Conservation (phyloP, 2,797 vertebrate species). For the Acanthis flammea region DNA sequence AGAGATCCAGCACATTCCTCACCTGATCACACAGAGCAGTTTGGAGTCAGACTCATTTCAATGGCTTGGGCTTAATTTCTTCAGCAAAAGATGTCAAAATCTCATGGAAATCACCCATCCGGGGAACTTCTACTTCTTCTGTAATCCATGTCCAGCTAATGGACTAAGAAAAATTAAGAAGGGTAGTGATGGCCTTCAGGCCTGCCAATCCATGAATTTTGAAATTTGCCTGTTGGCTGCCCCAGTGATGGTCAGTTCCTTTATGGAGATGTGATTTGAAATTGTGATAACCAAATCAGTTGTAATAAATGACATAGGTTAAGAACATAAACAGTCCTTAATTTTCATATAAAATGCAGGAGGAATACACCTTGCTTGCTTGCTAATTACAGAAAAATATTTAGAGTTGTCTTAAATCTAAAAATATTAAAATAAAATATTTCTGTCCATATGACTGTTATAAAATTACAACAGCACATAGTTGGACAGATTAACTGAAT, state of each 20-base stretch:
- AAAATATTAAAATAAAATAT: not conserved
- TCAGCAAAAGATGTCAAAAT: not conserved
- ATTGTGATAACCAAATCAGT: fast-evolving
- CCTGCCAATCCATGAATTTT: not conserved
- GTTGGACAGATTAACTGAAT: not conserved
- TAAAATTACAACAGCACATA: not conserved
- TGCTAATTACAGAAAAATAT: not conserved
- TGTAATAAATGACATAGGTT: not conserved
- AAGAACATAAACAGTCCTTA: not conserved
- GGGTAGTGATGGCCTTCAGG: no score
- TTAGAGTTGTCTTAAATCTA: not conserved
- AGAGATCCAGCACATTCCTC: not conserved
- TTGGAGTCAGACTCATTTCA: not conserved
- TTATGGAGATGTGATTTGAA: not conserved
- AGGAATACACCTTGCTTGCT: not conserved
- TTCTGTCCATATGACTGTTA: not conserved
- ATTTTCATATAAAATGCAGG: not conserved
- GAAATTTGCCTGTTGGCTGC: not conserved
- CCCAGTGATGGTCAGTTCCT: not conserved
- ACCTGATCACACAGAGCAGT: not conserved
- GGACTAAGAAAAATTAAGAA: not conserved
- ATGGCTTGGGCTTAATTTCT: not conserved
- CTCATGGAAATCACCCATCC: not conserved
- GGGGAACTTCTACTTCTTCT: not conserved
- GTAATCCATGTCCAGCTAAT: not conserved